Base-by-base conservation (phyloP, 30 jellyfish, hydroid and myxozoan species). In the Chrysaora quinquecirrha region DNA sequence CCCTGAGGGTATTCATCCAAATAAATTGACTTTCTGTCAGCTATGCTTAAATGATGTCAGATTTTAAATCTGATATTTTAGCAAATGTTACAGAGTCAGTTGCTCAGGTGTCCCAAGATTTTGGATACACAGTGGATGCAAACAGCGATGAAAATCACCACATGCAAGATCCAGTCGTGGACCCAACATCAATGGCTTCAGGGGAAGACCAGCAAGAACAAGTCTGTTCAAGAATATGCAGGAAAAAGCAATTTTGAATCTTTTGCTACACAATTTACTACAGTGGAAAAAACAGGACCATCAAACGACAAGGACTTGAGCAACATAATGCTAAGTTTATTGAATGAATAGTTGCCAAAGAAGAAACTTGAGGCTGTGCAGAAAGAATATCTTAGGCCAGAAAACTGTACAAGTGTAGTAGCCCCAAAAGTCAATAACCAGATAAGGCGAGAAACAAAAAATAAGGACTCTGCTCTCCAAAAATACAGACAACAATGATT, bases 81-180 rank as follows among this genome's bases (percentile, higher is more conserved):
- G 81, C 81, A 34, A 69, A 69, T 69, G 81, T 69, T 69, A 10
- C 27, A 69, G 81, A 38, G 81, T 69, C 81, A 69, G 81, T 69
- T 24, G 81, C 69, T 69, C 64, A 69, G 7, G 56, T 69, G 64
- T 69, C 27, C 56, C 62, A 38, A 25, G 81, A 30, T 22, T 31
- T 69, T 69, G 81, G 81, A 69, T 69, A 69, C 81, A 25, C 52
- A 21, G 64, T 1, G 64, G 81, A 69, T 23, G 30, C 81, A 69
- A 69, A 69, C 31, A 38, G 62, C 19, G 71, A 46, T 69, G 81
- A 69, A 21, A 46, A 38, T 16, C 71, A 58, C 29, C 71, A 58
- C 7, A 21, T 58, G 71, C 71, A 58, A 58, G 29, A 38, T 38
- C 54, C 54, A 38, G 54, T 14, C 54, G 54, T 38, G 54, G 54